Base-by-base conservation (phyloP, 2,113 vertebrate genomes). In the Xiphophorus couchianus region DNA sequence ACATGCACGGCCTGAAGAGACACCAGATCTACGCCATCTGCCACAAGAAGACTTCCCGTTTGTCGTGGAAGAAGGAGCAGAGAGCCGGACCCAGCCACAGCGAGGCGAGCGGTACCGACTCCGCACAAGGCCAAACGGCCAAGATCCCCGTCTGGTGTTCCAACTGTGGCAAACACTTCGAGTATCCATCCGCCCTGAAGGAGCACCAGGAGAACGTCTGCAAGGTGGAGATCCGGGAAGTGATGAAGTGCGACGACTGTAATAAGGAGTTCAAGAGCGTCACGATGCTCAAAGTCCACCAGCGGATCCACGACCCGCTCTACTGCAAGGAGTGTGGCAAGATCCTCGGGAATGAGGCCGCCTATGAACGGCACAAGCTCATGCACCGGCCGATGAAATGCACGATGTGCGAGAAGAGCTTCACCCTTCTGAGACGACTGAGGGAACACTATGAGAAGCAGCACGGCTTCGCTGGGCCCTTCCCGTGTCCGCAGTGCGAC, bases 251-350 rank as follows among this genome's bases (percentile, higher is more conserved):
- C 0, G 66, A 64, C 1, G 88, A 91, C 80, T 93, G 93, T 33
- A 87, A 80, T 8, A 93, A 92, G 12, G 91, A 93, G 5, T 93
- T 93, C 68, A 92, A 91, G 73, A 93, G 90, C 74, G 69, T 92
- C 83, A 92, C 91, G 2, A 76, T 92, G 90, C 89, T 93, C 31
- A 93, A 93, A 33, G 90, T 93, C 31, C 93, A 93, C 86, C 91
- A 89, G 78, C 64, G 93, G 68, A 93, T 92, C 4, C 93, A 93
- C 70, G 89, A 92, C 5, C 88, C 91, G 15, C 91, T 93, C 37
- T 93, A 93, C 87, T 93, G 93, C 88, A 91, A 90, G 35, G 93
- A 93, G 86, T 93, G 93, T 29, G 93, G 93, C 9, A 93, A 92
- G 86, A 93, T 93, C 1, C 90, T 93, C 0, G 86, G 86, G 4